Percentiles rank a stretch among this genome's conserved stretches.
Conservation (phyloP, 2,113 vertebrate genomes). For the Thermophis baileyi region DNA sequence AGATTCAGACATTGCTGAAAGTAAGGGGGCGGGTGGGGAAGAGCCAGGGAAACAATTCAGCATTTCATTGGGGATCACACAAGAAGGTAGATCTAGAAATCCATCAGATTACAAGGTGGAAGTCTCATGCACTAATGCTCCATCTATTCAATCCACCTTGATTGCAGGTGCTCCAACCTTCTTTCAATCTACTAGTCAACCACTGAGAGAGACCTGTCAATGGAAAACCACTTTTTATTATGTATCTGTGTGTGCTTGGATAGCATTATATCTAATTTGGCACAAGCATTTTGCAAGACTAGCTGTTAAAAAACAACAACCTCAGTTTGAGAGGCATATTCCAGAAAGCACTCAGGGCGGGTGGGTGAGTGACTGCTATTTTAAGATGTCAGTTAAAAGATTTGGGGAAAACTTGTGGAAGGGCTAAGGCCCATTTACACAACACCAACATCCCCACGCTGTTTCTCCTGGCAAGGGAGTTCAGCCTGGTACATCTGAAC, state of each 20-base stretch:
- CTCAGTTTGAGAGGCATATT: background rate
- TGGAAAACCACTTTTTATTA: background rate
- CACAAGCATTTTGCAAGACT: background rate
- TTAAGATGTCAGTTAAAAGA: constrained; percentile 10
- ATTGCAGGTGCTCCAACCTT: background rate
- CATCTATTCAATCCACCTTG: background rate
- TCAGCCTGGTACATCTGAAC: background rate
- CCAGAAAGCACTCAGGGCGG: background rate
- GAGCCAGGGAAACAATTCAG: background rate
- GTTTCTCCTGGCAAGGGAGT: background rate
- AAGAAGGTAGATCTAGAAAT: background rate
- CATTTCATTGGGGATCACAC: background rate
- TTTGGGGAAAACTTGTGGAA: background rate
- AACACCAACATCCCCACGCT: background rate
- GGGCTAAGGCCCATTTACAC: background rate
- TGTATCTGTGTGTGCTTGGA: background rate
- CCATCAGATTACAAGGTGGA: background rate
- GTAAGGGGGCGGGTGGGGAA: background rate
- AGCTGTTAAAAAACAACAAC: background rate
- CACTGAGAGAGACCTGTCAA: background rate
- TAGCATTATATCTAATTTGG: background rate
- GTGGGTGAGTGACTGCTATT: background rate
- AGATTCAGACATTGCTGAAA: background rate
- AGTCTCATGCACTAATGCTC: background rate
- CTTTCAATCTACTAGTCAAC: background rate